phyloP scores from a whole-genome alignment of 2,888 invertebrate genomes.

The Cephus nigrinus region DNA sequence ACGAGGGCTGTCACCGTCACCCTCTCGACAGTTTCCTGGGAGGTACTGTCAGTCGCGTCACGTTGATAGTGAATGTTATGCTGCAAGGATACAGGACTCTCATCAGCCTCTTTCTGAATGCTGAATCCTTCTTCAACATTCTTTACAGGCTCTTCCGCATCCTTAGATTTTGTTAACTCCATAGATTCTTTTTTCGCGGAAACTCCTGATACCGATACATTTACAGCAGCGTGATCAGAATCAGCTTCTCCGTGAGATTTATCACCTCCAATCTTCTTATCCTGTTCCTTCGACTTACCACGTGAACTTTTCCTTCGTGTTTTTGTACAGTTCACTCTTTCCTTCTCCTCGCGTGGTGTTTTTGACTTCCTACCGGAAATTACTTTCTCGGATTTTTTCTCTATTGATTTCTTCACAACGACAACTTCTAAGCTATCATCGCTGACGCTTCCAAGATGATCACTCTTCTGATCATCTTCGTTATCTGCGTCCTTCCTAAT shows the following conservation, averaged over 20 bases:
- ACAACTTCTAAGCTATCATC: constrained; percentile 60
- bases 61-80: constrained; percentile 33
- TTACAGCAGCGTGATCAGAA: neutral
- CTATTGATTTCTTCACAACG: constrained; percentile 53
- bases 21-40: constrained; percentile 58
- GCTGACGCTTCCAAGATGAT: constrained; percentile 48
- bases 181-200: constrained; percentile 51
- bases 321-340: constrained; percentile 4
- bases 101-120: constrained; percentile 22
- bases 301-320: constrained; percentile 53
- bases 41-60: constrained; percentile 57
- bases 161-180: constrained; percentile 26
- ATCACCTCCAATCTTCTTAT: constrained; percentile 27
- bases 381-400: constrained; percentile 55
- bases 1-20: constrained; percentile 58
- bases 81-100: constrained; percentile 13
- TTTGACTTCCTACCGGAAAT: constrained; percentile 49
- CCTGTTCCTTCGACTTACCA: constrained; percentile 68
- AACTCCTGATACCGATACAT: constrained; percentile 43
- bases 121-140: constrained; percentile 32
- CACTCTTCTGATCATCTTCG: constrained; percentile 41
- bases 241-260: neutral
- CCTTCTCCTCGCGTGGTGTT: constrained; percentile 39
- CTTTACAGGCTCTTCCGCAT: constrained; percentile 16
- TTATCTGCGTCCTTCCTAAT: constrained; percentile 36